phyloP scores from a whole-genome alignment of 1,140 invertebrate genomes.

The Zelostemma sp. region DNA sequence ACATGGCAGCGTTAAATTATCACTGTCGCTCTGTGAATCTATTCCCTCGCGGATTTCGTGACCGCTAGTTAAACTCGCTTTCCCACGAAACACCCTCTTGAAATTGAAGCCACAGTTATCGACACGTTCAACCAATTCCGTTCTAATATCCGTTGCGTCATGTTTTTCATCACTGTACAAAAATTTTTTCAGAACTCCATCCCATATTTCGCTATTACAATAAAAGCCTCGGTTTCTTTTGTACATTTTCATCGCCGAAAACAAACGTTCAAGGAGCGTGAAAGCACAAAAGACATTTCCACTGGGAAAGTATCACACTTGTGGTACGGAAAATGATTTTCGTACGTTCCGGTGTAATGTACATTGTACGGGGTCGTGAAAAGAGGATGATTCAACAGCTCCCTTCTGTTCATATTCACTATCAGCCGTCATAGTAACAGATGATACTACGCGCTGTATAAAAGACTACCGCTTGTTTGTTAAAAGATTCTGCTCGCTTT shows the following conservation, averaged over 20 bases:
- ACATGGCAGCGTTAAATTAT: slow-evolving; percentile 58
- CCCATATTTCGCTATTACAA: no score
- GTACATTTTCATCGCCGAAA: no score
- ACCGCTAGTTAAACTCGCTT: slow-evolving; percentile 48
- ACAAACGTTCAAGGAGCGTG: no score
- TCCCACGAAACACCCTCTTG: slow-evolving; percentile 59
- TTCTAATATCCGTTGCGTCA: slow-evolving; percentile 23
- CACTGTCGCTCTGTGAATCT: slow-evolving; percentile 54
- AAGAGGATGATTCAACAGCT: slow-evolving; percentile 60
- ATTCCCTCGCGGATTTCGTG: slow-evolving; percentile 52
- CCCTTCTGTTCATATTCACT: slow-evolving; percentile 48
- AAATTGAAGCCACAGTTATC: slow-evolving; percentile 58
- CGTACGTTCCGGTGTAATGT: slow-evolving; percentile 28
- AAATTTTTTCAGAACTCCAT: not conserved
- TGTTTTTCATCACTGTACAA: slow-evolving; percentile 6
- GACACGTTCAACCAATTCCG: slow-evolving; percentile 7
- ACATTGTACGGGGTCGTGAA: slow-evolving; percentile 42
- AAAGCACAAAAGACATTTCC: no score
- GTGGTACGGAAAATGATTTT: slow-evolving; percentile 15
- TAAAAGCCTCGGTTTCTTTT: no score
- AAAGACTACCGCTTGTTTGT: slow-evolving; percentile 62
- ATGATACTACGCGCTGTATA: slow-evolving; percentile 54
- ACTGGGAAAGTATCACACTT: slow-evolving; percentile 26
- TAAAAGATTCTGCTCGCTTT: slow-evolving; percentile 60
- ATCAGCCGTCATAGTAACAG: slow-evolving; percentile 53